Evolutionary conservation across 92 coral and sea anemone species (phyloP).

Genomic region (Phenganax marumi): DNA sequence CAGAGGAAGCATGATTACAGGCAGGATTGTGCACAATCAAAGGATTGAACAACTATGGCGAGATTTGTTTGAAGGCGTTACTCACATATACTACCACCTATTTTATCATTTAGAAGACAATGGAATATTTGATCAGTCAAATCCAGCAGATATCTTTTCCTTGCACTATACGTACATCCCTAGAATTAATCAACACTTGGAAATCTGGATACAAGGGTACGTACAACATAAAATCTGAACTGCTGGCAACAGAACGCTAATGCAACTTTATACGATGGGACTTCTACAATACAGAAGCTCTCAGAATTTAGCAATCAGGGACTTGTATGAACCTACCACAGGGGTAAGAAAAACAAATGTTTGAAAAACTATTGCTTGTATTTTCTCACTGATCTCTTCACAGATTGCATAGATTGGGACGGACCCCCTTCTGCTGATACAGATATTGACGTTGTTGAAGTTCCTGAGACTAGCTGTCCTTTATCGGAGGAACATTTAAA

Average conservation of each 20-base stretch:
- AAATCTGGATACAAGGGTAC: conserved; percentile 55
- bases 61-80: conserved; percentile 47
- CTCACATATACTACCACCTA: conserved; percentile 48
- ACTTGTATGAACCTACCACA: conserved; percentile 46
- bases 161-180: conserved; percentile 51
- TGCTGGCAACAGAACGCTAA: conserved; percentile 6
- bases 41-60: conserved; percentile 41
- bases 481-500: conserved; percentile 29
- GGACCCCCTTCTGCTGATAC: conserved; percentile 46
- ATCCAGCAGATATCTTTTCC: conserved; percentile 38
- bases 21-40: conserved; percentile 47
- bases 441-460: conserved; percentile 15
- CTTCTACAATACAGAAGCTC: conserved; percentile 50
- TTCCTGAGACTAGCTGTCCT: conserved; percentile 46
- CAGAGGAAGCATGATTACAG: conserved; percentile 41
- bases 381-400: background rate
- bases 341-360: background rate
- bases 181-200: conserved; percentile 46
- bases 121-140: conserved; percentile 53
- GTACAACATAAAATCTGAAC: conserved; percentile 52
- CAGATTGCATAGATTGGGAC: conserved; percentile 51
- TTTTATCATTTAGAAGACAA: conserved; percentile 53
- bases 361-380: background rate
- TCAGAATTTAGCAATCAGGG: conserved; percentile 45
- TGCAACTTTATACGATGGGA: conserved; percentile 57